phyloP scores from a whole-genome alignment of 2,888 invertebrate genomes.

The Drosophila cyrtoloma region DNA sequence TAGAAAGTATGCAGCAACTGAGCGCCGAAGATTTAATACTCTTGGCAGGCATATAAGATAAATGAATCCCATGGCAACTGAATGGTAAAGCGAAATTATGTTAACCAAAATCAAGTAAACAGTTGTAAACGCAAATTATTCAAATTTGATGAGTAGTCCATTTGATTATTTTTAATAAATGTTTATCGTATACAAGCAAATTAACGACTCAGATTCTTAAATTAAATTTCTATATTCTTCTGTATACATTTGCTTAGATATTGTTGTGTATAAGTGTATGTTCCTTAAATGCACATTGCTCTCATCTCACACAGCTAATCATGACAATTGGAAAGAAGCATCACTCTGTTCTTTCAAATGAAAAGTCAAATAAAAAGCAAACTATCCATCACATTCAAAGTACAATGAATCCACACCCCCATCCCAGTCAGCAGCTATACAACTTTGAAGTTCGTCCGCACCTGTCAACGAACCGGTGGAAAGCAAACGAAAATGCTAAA shows the following conservation, averaged over 20 bases:
- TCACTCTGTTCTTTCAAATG: neutral
- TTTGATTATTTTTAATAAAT: neutral
- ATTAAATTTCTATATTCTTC: neutral
- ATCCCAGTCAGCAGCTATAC: neutral
- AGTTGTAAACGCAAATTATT: neutral
- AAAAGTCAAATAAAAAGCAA: conserved; percentile 30
- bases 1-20: neutral
- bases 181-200: neutral
- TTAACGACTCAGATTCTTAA: neutral
- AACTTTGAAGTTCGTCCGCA: conserved; percentile 44
- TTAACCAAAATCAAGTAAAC: conserved; percentile 9
- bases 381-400: conserved; percentile 6
- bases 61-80: conserved; percentile 14
- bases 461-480: conserved; percentile 35
- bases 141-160: neutral
- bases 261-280: neutral
- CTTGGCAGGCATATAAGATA: neutral
- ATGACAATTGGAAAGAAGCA: neutral
- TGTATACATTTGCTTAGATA: neutral
- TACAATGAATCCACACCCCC: conserved; percentile 3
- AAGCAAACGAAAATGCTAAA: conserved; percentile 60
- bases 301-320: conserved; percentile 2
- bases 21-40: conserved; percentile 14
- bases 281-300: neutral
- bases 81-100: conserved; percentile 2